Evolutionary conservation across 2,888 invertebrate species (phyloP).

Genomic region (Drosophila barbarae): DNA sequence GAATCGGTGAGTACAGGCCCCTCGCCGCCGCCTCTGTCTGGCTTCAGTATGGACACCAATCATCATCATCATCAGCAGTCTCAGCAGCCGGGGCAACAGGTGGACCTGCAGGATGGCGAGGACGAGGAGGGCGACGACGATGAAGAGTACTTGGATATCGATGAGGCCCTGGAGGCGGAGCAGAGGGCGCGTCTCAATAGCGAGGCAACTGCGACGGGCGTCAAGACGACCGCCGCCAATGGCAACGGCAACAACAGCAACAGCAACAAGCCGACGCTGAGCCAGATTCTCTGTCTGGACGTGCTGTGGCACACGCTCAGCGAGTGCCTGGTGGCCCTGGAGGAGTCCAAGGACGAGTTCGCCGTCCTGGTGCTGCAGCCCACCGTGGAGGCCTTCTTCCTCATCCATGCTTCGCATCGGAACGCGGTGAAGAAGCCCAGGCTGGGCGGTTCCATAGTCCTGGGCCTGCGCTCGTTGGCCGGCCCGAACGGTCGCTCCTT

Average conservation of each 20-base stretch:
- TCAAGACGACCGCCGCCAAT: conserved; percentile 12
- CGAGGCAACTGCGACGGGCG: neutral
- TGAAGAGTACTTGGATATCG: neutral
- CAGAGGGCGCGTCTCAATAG: neutral
- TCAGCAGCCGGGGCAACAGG: neutral
- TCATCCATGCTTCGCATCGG: conserved; percentile 87
- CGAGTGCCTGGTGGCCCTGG: conserved; percentile 87
- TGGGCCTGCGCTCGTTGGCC: neutral
- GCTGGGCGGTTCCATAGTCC: conserved; percentile 32
- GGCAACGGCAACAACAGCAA: neutral
- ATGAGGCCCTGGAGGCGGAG: neutral
- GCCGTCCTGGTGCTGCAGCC: conserved; percentile 92
- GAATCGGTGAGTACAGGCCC: conserved; percentile 5
- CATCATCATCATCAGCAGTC: conserved; percentile 4
- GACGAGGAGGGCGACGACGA: conserved; percentile 18
- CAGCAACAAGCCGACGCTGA: conserved; percentile 82
- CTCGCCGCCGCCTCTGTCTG: neutral
- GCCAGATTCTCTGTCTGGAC: conserved; percentile 86
- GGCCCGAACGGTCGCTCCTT: neutral
- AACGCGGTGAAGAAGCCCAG: conserved; percentile 47
- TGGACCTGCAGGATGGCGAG: conserved; percentile 4
- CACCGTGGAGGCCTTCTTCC: conserved; percentile 94
- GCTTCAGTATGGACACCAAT: conserved; percentile 31
- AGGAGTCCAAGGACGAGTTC: conserved; percentile 91
- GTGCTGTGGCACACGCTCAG: conserved; percentile 89